Conservation (phyloP, 2,888 invertebrate genomes). For the Troglohyphantes excavatus region DNA sequence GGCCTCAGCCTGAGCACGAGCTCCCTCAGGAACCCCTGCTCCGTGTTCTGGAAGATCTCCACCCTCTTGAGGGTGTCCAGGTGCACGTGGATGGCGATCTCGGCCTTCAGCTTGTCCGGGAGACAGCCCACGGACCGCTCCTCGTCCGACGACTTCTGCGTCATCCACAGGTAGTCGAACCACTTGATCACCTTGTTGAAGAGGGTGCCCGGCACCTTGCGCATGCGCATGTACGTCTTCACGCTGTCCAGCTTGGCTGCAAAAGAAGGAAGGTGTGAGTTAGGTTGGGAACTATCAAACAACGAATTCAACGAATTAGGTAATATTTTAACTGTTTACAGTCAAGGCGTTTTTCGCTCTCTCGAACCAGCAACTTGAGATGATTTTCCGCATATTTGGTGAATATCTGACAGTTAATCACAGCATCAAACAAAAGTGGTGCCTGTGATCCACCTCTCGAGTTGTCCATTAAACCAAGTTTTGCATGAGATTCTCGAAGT, state of each 20-base stretch:
- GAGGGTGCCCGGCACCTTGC: conserved; percentile 95
- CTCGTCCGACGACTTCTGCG: conserved; percentile 98
- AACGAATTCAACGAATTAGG: too few relatives aligned
- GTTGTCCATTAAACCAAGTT: too few relatives aligned
- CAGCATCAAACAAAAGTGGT: too few relatives aligned
- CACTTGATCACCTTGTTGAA: conserved; percentile 99
- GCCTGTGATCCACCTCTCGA: too few relatives aligned
- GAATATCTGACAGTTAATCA: too few relatives aligned
- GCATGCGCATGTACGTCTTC: conserved; percentile 99
- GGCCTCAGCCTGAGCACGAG: conserved; percentile 96
- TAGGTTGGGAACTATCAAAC: too few relatives aligned
- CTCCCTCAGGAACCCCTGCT: conserved; percentile 99
- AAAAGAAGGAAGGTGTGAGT: too few relatives aligned
- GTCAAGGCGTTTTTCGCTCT: too few relatives aligned
- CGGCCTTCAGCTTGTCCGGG: conserved; percentile 97
- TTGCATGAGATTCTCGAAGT: too few relatives aligned
- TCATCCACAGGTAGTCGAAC: conserved; percentile 99
- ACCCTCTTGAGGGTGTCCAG: conserved; percentile 98
- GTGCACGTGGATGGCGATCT: conserved; percentile 99
- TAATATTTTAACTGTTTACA: too few relatives aligned
- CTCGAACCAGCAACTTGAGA: too few relatives aligned
- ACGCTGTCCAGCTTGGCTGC: conserved; percentile 98
- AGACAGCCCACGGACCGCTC: conserved; percentile 97
- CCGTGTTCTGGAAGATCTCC: conserved; percentile 99
- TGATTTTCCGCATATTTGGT: too few relatives aligned